These are phyloP conservation scores for Dorcus parallelipipedus DNA, from an alignment of 2,888 invertebrate genomes.

Conservation along the genomic window DNA sequence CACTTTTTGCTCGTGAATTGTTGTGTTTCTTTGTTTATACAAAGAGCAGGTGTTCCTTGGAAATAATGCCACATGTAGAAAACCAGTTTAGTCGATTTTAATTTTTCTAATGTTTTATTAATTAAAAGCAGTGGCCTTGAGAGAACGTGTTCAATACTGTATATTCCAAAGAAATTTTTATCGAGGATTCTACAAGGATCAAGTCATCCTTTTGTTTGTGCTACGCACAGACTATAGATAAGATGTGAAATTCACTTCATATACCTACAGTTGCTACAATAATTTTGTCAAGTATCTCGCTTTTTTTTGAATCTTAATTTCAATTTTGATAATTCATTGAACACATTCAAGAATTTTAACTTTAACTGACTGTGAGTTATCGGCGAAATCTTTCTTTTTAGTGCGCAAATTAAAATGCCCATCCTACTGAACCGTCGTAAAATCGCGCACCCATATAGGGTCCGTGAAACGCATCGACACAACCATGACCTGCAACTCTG, in stretches of 20 bases:
- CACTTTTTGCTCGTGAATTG: neutral
- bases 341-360: no score
- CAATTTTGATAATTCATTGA: no score
- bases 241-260: neutral
- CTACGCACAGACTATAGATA: neutral
- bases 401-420: no score
- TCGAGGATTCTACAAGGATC: neutral
- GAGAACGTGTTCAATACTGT: neutral
- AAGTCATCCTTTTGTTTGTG: neutral
- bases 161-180: neutral
- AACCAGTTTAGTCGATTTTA: conserved; percentile 1
- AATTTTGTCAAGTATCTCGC: neutral
- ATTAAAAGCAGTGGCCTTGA: neutral
- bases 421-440: no score
- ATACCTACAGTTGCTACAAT: neutral
- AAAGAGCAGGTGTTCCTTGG: conserved; percentile 1
- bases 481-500: no score
- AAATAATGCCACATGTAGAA: conserved; percentile 1
- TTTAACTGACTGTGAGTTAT: no score
- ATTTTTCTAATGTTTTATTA: conserved; percentile 3
- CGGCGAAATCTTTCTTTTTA: no score
- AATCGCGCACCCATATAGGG: no score
- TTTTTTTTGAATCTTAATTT: no score
- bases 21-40: conserved; percentile 2
- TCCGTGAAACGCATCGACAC: no score